Evolutionary conservation across 2,797 vertebrate species (phyloP).

Genomic region (Mastacembelus armatus): DNA sequence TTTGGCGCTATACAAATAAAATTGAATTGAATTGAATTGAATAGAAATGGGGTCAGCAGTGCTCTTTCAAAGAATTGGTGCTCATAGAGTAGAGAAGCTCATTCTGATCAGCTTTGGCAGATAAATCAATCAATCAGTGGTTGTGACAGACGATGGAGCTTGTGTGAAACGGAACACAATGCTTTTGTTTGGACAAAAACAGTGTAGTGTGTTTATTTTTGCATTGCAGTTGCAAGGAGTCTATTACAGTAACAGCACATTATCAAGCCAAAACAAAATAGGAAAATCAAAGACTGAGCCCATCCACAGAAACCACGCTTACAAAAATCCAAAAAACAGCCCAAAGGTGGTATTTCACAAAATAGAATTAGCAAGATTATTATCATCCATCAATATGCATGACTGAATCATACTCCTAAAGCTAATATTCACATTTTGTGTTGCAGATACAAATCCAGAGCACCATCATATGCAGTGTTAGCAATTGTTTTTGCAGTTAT

Average conservation of each 20-base stretch:
- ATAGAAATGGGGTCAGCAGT: conserved; percentile 27
- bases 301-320: conserved; percentile 33
- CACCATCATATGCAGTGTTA: conserved; percentile 12
- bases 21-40: too few species aligned
- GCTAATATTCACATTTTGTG: conserved; percentile 51
- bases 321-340: conserved; percentile 44
- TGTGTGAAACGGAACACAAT: conserved; percentile 15
- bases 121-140: too few species aligned
- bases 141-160: neutral
- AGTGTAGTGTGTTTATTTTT: conserved; percentile 13
- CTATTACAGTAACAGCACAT: conserved; percentile 33
- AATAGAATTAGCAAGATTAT: conserved; percentile 57
- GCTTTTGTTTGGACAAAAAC: conserved; percentile 22
- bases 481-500: conserved; percentile 34
- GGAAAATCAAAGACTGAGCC: conserved; percentile 37
- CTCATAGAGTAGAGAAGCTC: conserved; percentile 6
- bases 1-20: too few species aligned
- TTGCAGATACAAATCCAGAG: conserved; percentile 36
- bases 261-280: conserved; percentile 38
- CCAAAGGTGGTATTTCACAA: conserved; percentile 40
- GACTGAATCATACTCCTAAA: conserved; percentile 46
- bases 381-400: conserved; percentile 60
- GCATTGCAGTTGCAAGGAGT: conserved; percentile 15
- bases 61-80: neutral
- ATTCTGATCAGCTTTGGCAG: conserved; percentile 17